Evolutionary conservation across 2,113 vertebrate genomes (phyloP).

Genomic region (Machaerirhynchus nigripectus): DNA sequence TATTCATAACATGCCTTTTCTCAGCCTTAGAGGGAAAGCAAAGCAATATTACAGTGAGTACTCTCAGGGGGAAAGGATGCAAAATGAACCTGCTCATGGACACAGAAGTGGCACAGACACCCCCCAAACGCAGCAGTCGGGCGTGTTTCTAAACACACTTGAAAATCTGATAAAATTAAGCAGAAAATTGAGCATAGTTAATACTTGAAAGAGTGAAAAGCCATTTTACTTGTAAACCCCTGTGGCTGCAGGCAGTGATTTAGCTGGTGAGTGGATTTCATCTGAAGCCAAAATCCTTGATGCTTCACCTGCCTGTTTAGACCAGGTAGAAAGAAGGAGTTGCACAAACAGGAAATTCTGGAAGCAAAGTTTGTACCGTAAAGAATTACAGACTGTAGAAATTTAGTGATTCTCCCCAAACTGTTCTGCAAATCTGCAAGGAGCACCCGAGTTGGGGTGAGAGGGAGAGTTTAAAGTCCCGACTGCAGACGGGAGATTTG

Average conservation of each 20-base stretch:
- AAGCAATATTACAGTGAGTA: not conserved
- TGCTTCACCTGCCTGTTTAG: not conserved
- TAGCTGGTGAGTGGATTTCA: not conserved
- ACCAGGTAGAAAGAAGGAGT: not conserved
- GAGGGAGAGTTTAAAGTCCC: not conserved
- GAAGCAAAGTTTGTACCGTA: not conserved
- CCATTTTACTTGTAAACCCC: not conserved
- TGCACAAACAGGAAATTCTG: not conserved
- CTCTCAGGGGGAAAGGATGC: not conserved
- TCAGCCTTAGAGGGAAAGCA: not conserved
- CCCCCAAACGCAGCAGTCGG: not conserved
- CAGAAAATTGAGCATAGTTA: not conserved
- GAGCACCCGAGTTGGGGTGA: not conserved
- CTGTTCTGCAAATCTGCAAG: not conserved
- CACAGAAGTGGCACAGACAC: not conserved
- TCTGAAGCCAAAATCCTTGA: not conserved
- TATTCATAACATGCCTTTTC: not conserved
- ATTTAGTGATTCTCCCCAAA: not conserved
- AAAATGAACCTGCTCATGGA: not conserved
- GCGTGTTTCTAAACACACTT: not conserved
- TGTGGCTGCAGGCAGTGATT: not conserved
- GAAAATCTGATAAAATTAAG: slow-evolving; percentile 11
- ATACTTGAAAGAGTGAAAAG: not conserved
- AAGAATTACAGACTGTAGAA: not conserved
- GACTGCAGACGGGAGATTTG: not conserved